A percentile compares a stretch with the other conserved stretches of the same genome.
These are phyloP conservation scores for Hoplias malabaricus DNA, from an alignment of 2,113 vertebrate species.

Conservation along the genomic window DNA sequence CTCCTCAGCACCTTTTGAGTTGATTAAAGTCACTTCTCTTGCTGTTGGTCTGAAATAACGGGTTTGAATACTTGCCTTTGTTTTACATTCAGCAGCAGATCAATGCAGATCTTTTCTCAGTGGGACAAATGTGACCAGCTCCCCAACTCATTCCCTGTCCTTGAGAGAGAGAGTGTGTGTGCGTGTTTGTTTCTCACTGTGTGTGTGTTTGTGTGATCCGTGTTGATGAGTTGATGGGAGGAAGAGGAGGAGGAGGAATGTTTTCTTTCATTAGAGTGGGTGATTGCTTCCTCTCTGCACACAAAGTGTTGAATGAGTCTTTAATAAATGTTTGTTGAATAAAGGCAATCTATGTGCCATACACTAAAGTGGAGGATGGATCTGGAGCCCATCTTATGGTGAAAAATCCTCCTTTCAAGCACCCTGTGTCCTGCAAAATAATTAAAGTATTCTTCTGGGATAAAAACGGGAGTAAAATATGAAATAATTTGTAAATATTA, in stretches of 20 bases:
- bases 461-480: no score
- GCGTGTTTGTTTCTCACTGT: no score
- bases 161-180: neutral
- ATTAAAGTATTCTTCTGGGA: no score
- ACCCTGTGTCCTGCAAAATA: neutral
- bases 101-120: neutral
- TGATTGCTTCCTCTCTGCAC: constrained; percentile 36
- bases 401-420: constrained; percentile 9
- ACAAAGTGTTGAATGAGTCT: constrained; percentile 24
- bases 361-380: neutral
- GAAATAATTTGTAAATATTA: no score
- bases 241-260: constrained; percentile 20
- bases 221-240: neutral
- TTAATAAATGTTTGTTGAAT: constrained; percentile 42
- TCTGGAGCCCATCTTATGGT: neutral
- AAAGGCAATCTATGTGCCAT: constrained; percentile 6
- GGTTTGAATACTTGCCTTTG: neutral
- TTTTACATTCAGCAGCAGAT: neutral
- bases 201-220: neutral
- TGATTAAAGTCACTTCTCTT: neutral
- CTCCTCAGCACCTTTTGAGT: constrained; percentile 15
- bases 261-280: constrained; percentile 38
- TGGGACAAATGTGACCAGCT: neutral
- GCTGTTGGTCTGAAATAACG: neutral
- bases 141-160: neutral